Conservation (phyloP, 2,888 invertebrate genomes). For the Orthonychiurus folsomi region DNA sequence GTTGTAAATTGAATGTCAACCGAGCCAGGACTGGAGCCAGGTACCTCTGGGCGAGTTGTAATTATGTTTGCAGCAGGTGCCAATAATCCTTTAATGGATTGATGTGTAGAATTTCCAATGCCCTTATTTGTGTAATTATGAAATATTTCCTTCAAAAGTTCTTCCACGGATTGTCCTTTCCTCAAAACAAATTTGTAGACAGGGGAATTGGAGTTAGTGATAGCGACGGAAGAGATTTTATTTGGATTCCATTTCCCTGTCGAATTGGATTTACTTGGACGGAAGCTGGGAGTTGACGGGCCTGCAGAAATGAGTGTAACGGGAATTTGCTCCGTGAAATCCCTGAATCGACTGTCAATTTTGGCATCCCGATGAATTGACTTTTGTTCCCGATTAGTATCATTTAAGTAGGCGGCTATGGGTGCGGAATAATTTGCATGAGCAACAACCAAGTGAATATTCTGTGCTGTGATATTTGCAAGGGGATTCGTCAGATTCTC, state of each 20-base stretch:
- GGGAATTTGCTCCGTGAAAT: constrained; percentile 24
- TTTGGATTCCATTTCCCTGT: constrained; percentile 12
- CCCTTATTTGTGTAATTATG: constrained; percentile 34
- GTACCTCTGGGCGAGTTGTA: background rate
- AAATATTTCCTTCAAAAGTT: constrained; percentile 41
- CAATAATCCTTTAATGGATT: background rate
- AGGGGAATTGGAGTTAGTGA: constrained; percentile 39
- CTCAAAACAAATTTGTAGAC: constrained; percentile 42
- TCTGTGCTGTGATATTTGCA: constrained; percentile 24
- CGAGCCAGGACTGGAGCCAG: background rate
- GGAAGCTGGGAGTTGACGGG: constrained; percentile 1
- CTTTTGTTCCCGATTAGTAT: constrained; percentile 22
- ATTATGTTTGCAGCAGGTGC: background rate
- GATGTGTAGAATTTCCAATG: background rate
- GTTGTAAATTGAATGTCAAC: background rate
- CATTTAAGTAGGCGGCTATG: background rate
- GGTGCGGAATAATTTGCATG: constrained; percentile 17
- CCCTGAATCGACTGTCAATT: constrained; percentile 33
- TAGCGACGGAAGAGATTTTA: constrained; percentile 18
- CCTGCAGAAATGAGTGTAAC: constrained; percentile 27
- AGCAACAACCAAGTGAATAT: constrained; percentile 33
- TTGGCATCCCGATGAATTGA: constrained; percentile 32
- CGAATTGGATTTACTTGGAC: constrained; percentile 15
- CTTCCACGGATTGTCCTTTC: constrained; percentile 41
- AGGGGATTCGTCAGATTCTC: background rate